phyloP scores from a whole-genome alignment of 2,113 vertebrate genomes.

The Solea senegalensis region DNA sequence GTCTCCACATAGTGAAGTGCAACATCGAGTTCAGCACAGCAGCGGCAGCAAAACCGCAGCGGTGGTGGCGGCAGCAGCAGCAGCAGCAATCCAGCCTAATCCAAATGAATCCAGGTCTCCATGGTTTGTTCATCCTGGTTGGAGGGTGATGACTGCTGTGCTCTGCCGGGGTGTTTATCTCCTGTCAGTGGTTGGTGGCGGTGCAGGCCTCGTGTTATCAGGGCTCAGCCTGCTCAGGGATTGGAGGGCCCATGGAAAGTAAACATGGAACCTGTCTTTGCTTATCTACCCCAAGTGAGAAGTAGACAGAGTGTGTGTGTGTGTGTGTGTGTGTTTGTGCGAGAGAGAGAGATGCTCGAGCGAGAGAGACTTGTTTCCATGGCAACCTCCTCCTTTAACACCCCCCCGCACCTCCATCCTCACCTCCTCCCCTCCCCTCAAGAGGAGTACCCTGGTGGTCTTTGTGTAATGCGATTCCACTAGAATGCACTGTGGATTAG shows the following conservation, averaged over 20 bases:
- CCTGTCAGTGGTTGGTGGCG: slow-evolving; percentile 74
- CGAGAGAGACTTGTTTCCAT: slow-evolving; percentile 78
- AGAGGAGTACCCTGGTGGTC: slow-evolving; percentile 82
- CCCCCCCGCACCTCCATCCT: slow-evolving; percentile 64
- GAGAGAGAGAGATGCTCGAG: slow-evolving; percentile 37
- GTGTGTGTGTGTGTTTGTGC: slow-evolving; percentile 13
- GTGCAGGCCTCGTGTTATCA: slow-evolving; percentile 78
- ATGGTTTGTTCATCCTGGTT: slow-evolving; percentile 77
- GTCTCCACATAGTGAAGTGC: slow-evolving; percentile 56
- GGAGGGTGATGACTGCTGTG: slow-evolving; percentile 71
- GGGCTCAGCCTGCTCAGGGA: slow-evolving; percentile 78
- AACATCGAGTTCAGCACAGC: slow-evolving; percentile 69
- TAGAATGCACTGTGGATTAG: slow-evolving; percentile 84
- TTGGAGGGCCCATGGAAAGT: slow-evolving; percentile 76
- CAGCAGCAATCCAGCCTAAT: slow-evolving; percentile 78
- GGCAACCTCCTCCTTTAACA: slow-evolving; percentile 76
- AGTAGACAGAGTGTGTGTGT: slow-evolving; percentile 12
- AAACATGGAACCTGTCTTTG: slow-evolving; percentile 82
- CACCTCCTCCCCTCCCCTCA: slow-evolving; percentile 55
- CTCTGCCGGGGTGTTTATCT: slow-evolving; percentile 79
- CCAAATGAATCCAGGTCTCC: slow-evolving; percentile 81
- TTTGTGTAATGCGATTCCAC: slow-evolving; percentile 85
- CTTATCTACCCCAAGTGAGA: slow-evolving; percentile 77
- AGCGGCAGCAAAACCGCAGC: slow-evolving; percentile 42
- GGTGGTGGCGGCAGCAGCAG: slow-evolving; percentile 15